These are phyloP conservation scores for Epistrophe eligans DNA, from an alignment of 2,888 invertebrate species.

Conservation along the genomic window DNA sequence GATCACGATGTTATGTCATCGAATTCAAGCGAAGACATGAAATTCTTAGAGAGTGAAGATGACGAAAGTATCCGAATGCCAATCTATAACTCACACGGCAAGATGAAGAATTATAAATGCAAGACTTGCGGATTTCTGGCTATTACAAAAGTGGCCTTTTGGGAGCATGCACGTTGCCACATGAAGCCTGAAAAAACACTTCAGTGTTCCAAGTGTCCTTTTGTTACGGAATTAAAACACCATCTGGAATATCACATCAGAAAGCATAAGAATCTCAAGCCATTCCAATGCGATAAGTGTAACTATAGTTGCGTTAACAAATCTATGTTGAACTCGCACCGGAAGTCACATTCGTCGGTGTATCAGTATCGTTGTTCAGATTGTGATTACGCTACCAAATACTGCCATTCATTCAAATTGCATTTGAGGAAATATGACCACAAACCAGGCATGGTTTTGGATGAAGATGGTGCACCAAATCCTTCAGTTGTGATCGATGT, in stretches of 20 bases:
- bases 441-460: conserved; percentile 94
- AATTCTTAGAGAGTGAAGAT: conserved; percentile 82
- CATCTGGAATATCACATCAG: conserved; percentile 98
- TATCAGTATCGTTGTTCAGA: conserved; percentile 97
- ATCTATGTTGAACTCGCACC: conserved; percentile 99
- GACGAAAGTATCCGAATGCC: conserved; percentile 85
- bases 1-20: conserved; percentile 82
- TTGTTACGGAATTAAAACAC: conserved; percentile 99
- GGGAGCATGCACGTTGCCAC: conserved; percentile 95
- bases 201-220: conserved; percentile 96
- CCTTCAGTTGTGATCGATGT: conserved; percentile 95
- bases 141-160: conserved; percentile 95
- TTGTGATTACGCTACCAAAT: conserved; percentile 98
- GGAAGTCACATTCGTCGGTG: conserved; percentile 96
- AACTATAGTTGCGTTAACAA: conserved; percentile 97
- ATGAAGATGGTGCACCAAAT: conserved; percentile 94
- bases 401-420: conserved; percentile 97
- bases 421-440: conserved; percentile 97
- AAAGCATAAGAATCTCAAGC: conserved; percentile 97
- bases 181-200: conserved; percentile 97
- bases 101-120: conserved; percentile 95
- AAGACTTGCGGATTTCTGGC: conserved; percentile 95
- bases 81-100: conserved; percentile 86
- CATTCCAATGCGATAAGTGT: conserved; percentile 96
- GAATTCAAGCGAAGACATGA: conserved; percentile 83